These are phyloP conservation scores for Physeter macrocephalus DNA, from an alignment of 2,113 vertebrate genomes.

Conservation along the genomic window DNA sequence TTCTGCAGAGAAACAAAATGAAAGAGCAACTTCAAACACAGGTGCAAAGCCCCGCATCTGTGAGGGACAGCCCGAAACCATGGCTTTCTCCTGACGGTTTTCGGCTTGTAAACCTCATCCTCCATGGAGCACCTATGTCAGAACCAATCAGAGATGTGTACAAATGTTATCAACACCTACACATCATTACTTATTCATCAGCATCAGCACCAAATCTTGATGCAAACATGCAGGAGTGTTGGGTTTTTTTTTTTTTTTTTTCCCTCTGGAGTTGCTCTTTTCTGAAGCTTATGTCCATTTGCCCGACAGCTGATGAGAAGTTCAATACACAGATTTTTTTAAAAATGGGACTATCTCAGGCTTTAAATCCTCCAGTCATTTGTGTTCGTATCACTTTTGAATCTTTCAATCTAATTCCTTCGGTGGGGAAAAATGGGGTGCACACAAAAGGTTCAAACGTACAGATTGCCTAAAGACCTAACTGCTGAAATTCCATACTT, in stretches of 20 bases:
- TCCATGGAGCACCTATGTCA: constrained; percentile 69
- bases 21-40: constrained; percentile 74
- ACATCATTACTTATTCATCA: constrained; percentile 63
- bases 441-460: constrained; percentile 26
- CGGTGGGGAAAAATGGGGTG: not conserved
- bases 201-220: constrained; percentile 53
- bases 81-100: constrained; percentile 60
- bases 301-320: constrained; percentile 42
- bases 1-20: constrained; percentile 67
- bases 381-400: not conserved
- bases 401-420: not conserved
- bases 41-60: constrained; percentile 75
- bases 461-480: constrained; percentile 39
- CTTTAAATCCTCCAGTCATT: not conserved
- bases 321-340: constrained; percentile 18
- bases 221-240: constrained; percentile 36
- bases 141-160: constrained; percentile 65
- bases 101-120: constrained; percentile 58
- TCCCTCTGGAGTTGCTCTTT: constrained; percentile 19
- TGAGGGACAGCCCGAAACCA: constrained; percentile 71
- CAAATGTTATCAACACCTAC: constrained; percentile 53
- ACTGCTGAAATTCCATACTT: not conserved
- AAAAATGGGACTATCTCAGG: constrained; percentile 44
- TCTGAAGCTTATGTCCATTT: constrained; percentile 52
- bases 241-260: not conserved